Conservation (phyloP, 2,797 vertebrate species). For the Poecilia picta region DNA sequence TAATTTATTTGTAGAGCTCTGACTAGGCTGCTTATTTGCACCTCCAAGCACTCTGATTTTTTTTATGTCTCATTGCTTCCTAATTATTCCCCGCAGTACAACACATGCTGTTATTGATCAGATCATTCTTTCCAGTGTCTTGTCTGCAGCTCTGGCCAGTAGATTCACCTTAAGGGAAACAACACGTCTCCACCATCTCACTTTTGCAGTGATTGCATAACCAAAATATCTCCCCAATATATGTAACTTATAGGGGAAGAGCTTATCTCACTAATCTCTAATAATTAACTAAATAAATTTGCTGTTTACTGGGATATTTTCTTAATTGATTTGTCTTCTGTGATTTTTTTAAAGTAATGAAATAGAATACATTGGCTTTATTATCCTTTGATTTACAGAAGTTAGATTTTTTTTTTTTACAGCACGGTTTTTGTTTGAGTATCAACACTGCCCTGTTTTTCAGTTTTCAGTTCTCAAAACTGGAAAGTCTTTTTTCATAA, state of each 20-base stretch:
- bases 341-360: slow-evolving; percentile 16
- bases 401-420: slow-evolving; percentile 52
- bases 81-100: slow-evolving; percentile 11
- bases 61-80: not conserved
- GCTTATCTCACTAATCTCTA: slow-evolving; percentile 22
- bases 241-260: not conserved
- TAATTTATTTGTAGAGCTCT: not conserved
- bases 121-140: slow-evolving; percentile 37
- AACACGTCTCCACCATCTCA: slow-evolving; percentile 3
- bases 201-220: slow-evolving; percentile 42
- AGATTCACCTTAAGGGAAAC: slow-evolving; percentile 32
- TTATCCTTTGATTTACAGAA: slow-evolving; percentile 46
- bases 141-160: slow-evolving; percentile 14
- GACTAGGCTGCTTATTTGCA: not conserved
- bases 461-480: slow-evolving; percentile 16
- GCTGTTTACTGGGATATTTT: slow-evolving; percentile 24
- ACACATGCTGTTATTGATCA: slow-evolving; percentile 36
- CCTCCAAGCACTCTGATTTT: not conserved
- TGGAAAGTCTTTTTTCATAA: slow-evolving; percentile 26
- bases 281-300: slow-evolving; percentile 32
- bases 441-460: slow-evolving; percentile 1
- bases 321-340: too few species aligned
- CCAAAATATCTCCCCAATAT: not conserved
- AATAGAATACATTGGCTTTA: slow-evolving; percentile 24
- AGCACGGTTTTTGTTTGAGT: slow-evolving; percentile 38